These are phyloP conservation scores for Alcis repandata DNA, from an alignment of 2,888 invertebrate species.

Conservation along the genomic window DNA sequence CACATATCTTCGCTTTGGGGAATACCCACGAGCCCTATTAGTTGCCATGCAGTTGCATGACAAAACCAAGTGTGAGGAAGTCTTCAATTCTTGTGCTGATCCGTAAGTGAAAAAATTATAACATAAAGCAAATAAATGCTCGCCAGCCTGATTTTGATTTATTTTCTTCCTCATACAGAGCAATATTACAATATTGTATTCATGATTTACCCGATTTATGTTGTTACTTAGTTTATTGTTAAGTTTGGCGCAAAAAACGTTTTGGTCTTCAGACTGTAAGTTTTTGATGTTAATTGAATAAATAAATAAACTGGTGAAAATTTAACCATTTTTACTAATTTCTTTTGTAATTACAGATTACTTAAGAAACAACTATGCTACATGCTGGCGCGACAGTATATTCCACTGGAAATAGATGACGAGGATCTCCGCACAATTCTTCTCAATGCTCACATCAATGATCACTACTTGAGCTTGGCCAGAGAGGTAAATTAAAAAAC, in stretches of 20 bases:
- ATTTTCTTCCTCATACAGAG: too few species aligned
- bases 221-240: too few species aligned
- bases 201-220: too few species aligned
- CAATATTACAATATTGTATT: too few species aligned
- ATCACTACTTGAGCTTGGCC: slow-evolving; percentile 96
- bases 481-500: too few species aligned
- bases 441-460: slow-evolving; percentile 97
- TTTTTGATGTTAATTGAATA: too few species aligned
- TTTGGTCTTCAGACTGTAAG: too few species aligned
- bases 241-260: too few species aligned
- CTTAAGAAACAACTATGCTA: slow-evolving; percentile 97
- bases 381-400: slow-evolving; percentile 97
- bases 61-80: slow-evolving; percentile 91
- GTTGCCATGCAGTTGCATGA: slow-evolving; percentile 97
- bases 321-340: neutral
- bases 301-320: too few species aligned
- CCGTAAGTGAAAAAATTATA: slow-evolving; percentile 86
- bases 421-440: slow-evolving; percentile 96
- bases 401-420: slow-evolving; percentile 93
- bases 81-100: slow-evolving; percentile 94
- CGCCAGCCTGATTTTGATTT: too few species aligned
- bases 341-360: slow-evolving; percentile 83
- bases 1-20: slow-evolving; percentile 94
- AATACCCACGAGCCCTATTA: slow-evolving; percentile 95
- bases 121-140: too few species aligned